Conservation (phyloP, 2,113 vertebrate genomes). For the Melanerpes aurifrons region DNA sequence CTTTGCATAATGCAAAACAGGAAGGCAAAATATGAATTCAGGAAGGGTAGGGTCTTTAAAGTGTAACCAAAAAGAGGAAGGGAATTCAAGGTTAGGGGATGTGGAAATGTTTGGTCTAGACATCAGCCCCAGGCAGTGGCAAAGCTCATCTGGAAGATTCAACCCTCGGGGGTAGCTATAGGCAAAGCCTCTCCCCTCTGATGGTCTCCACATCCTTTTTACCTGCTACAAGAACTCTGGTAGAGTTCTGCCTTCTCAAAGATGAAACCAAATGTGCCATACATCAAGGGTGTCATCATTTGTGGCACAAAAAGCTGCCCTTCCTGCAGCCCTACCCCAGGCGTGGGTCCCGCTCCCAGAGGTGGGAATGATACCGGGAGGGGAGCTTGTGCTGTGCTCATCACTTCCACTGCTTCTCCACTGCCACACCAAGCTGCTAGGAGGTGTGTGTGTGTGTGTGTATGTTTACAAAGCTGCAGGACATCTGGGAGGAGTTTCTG, state of each 20-base stretch:
- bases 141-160: neutral
- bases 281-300: neutral
- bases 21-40: neutral
- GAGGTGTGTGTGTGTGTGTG: neutral
- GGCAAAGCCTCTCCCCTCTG: neutral
- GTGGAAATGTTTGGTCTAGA: neutral
- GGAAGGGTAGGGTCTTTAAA: neutral
- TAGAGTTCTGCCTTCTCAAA: neutral
- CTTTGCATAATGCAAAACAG: neutral
- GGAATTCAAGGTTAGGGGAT: neutral
- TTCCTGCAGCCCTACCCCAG: neutral
- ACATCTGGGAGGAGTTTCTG: neutral
- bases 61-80: neutral
- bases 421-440: neutral
- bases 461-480: neutral
- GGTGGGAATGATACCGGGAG: too few species aligned
- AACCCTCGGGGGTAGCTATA: neutral
- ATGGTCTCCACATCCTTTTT: neutral
- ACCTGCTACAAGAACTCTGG: neutral
- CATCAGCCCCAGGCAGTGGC: neutral
- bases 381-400: neutral
- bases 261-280: accelerated
- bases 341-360: neutral
- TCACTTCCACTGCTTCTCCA: neutral
- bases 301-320: neutral